Evolutionary conservation across 2,888 invertebrate genomes (phyloP).

Genomic region (Drosophila mimica): DNA sequence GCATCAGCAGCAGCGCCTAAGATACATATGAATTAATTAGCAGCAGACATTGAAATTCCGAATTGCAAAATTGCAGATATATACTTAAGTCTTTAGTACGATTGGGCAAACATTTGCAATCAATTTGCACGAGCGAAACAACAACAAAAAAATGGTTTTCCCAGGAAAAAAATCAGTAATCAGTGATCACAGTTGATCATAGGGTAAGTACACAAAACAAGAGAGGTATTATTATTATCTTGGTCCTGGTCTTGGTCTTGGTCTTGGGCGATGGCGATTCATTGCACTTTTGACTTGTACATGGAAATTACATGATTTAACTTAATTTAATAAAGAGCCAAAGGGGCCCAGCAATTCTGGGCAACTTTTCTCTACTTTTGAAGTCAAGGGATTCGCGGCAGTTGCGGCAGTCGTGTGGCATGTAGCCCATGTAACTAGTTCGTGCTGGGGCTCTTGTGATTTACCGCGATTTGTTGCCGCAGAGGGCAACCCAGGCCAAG

Average conservation of each 20-base stretch:
- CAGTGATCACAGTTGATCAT: slow-evolving; percentile 57
- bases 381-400: background rate
- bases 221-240: slow-evolving; percentile 42
- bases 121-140: slow-evolving; percentile 56
- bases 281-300: slow-evolving; percentile 80
- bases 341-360: slow-evolving; percentile 55
- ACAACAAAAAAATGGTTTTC: slow-evolving; percentile 48
- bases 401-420: slow-evolving; percentile 24
- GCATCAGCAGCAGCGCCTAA: slow-evolving; percentile 19
- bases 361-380: background rate
- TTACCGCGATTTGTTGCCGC: slow-evolving; percentile 66
- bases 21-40: slow-evolving; percentile 68
- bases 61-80: slow-evolving; percentile 6
- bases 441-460: slow-evolving; percentile 76
- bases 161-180: slow-evolving; percentile 62
- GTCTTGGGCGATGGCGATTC: slow-evolving; percentile 56
- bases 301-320: slow-evolving; percentile 80
- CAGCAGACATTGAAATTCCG: slow-evolving; percentile 6
- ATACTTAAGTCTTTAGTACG: slow-evolving; percentile 42
- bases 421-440: slow-evolving; percentile 35
- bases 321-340: slow-evolving; percentile 81
- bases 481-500: slow-evolving; percentile 25
- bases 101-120: slow-evolving; percentile 71
- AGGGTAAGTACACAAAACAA: slow-evolving; percentile 31
- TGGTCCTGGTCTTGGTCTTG: slow-evolving; percentile 37